A percentile compares a stretch with the other conserved stretches of the same genome.
Conservation (phyloP, 2,888 invertebrate species). For the Branchipolynoe longqiensis region DNA sequence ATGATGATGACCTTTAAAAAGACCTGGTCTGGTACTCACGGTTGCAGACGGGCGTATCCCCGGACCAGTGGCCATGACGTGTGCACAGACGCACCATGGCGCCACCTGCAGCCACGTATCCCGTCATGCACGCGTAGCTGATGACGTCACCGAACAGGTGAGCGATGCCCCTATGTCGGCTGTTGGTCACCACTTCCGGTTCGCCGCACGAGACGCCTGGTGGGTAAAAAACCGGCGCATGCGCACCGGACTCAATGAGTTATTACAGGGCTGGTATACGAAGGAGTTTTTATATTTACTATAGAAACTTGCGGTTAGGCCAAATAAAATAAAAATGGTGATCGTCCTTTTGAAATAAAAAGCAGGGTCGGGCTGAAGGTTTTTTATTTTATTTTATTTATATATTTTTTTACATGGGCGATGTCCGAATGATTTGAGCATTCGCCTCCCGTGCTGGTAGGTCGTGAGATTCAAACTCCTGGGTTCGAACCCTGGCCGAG, state of each 20-base stretch:
- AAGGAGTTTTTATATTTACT: not conserved
- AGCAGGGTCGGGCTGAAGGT: too few relatives aligned
- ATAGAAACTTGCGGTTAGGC: not conserved
- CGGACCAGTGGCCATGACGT: not conserved
- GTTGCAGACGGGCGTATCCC: not conserved
- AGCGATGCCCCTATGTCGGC: not conserved
- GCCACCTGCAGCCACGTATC: not conserved
- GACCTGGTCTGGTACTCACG: not conserved
- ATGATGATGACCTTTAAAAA: too few relatives aligned
- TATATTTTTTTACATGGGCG: too few relatives aligned
- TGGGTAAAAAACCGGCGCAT: not conserved
- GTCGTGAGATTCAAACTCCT: too few relatives aligned
- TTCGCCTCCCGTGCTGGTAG: too few relatives aligned
- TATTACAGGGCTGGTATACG: not conserved
- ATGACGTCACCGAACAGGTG: constrained; percentile 31
- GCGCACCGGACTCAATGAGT: too few relatives aligned
- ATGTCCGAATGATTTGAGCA: too few relatives aligned
- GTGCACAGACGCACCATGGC: not conserved
- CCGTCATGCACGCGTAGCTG: not conserved
- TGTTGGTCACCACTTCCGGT: not conserved
- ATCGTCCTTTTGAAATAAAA: too few relatives aligned
- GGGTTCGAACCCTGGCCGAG: too few relatives aligned
- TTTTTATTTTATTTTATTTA: too few relatives aligned
- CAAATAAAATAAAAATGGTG: too few relatives aligned
- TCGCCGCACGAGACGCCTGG: not conserved